Evolutionary conservation across 2,888 invertebrate species (phyloP).

Genomic region (Clivina fossor): DNA sequence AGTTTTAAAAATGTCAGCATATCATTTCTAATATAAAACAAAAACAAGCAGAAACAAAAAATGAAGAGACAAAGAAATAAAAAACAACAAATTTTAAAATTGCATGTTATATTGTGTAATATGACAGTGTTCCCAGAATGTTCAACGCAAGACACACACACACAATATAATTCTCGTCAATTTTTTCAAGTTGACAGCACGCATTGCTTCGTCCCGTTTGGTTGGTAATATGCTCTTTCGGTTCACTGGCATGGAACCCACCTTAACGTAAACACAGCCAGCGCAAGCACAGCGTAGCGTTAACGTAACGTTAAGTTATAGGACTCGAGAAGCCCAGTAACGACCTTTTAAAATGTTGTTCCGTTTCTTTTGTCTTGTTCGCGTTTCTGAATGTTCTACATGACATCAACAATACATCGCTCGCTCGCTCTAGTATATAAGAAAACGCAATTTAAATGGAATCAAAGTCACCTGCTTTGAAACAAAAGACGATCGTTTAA

Average conservation of each 20-base stretch:
- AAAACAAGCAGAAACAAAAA: too few relatives aligned
- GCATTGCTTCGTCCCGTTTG: not conserved
- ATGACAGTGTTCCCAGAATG: too few relatives aligned
- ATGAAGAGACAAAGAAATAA: too few relatives aligned
- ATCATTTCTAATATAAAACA: too few relatives aligned
- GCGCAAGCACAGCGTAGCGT: too few relatives aligned
- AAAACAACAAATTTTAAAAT: too few relatives aligned
- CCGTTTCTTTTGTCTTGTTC: not conserved
- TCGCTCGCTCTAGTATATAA: too few relatives aligned
- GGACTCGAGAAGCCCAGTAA: too few relatives aligned
- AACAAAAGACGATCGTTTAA: conserved; percentile 2
- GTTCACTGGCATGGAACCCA: conserved; percentile 5
- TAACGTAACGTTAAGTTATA: too few relatives aligned
- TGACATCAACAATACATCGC: not conserved
- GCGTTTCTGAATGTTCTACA: not conserved
- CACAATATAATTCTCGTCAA: not conserved
- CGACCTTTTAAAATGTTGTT: conserved; percentile 27
- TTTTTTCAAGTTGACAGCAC: not conserved
- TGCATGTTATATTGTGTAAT: too few relatives aligned
- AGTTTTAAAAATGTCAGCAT: too few relatives aligned
- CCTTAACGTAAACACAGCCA: conserved; percentile 7
- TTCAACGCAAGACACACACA: too few relatives aligned
- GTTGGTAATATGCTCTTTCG: not conserved
- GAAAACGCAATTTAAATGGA: not conserved
- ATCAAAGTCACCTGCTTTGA: not conserved